Base-by-base conservation (phyloP, 2,888 invertebrate genomes). In the Trichogramma evanescens region DNA sequence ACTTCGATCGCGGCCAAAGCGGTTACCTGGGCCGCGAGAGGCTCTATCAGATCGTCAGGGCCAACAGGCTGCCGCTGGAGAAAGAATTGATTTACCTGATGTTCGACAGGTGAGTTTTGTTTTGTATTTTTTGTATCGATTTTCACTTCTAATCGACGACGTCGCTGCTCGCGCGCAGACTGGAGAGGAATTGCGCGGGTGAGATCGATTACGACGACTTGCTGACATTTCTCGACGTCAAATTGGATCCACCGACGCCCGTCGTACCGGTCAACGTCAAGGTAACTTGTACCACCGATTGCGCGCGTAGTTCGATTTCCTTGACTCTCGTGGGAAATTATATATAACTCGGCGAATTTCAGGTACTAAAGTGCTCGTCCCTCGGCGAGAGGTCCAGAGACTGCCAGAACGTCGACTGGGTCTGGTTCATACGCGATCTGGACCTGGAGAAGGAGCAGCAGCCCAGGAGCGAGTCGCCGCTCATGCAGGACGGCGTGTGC, bases 221-320 rank as follows among this genome's bases (percentile, higher is more conserved):
- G 58, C 73, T 92, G 68, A 74, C 80, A 48, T 91, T 91, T 72
- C 75, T 93, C 60, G 86, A 92, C 74, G 84, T 87, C 69, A 83
- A 82, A 70, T 81, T 83, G 8, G 80, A 81, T 68, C 82, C 82
- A 2, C 72, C 80, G 58, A 68, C 79, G 39, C 82, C 82, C 48
- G 76, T 79, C 4, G 69, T 73, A 61, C 84, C 84, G 6, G 75
- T 81, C 6, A 82, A 82, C 67, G 70, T 81, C 50, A 82, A 82
- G 76, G 82, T 82, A 73, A 53, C 50, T 13, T 46, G 2, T 13
- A 13, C 13, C 13, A 13, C 2, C 13, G 13, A 13, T 26, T 26
- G 1, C 49, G 39, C 42, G n/a, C 26, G 46, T n/a, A 45, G 39
- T 39, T 49, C 5, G 50, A 9, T 43, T 50, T 41, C 46, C 13